Conservation (phyloP, 1,140 invertebrate species). For the Cydia strobilella region DNA sequence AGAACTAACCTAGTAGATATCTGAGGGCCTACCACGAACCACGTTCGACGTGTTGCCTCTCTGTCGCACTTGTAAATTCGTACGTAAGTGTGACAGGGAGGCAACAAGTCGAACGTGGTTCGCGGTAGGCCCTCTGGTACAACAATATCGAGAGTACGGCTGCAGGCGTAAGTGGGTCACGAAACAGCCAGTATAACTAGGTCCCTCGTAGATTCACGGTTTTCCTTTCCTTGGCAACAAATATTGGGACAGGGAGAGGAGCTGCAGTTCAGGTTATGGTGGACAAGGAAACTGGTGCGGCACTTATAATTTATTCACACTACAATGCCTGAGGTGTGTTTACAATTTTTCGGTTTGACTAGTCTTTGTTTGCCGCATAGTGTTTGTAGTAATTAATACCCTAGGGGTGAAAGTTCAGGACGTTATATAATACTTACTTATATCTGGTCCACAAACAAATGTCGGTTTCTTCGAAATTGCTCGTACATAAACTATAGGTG, state of each 20-base stretch:
- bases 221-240: slow-evolving; percentile 43
- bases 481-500: no score
- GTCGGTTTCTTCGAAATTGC: no score
- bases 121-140: no score
- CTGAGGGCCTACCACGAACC: no score
- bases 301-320: slow-evolving; percentile 72
- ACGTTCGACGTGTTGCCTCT: no score
- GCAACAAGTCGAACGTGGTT: no score
- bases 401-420: neutral
- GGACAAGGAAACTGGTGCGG: slow-evolving; percentile 53
- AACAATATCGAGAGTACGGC: slow-evolving; percentile 61
- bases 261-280: slow-evolving; percentile 43
- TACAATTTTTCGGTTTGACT: slow-evolving; percentile 54
- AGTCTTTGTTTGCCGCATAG: slow-evolving; percentile 35
- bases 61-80: no score
- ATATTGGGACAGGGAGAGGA: slow-evolving; percentile 39
- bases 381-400: slow-evolving; percentile 9
- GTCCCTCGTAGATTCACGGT: slow-evolving; percentile 50
- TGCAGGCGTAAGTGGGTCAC: slow-evolving; percentile 61
- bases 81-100: no score
- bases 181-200: slow-evolving; percentile 49
- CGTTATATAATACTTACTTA: neutral
- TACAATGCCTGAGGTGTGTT: slow-evolving; percentile 62
- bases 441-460: no score
- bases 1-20: slow-evolving; percentile 60